A percentile compares a stretch with the other conserved stretches of the same genome.
Evolutionary conservation across 2,888 invertebrate genomes (phyloP).

Genomic region (Synergus gifuensis): DNA sequence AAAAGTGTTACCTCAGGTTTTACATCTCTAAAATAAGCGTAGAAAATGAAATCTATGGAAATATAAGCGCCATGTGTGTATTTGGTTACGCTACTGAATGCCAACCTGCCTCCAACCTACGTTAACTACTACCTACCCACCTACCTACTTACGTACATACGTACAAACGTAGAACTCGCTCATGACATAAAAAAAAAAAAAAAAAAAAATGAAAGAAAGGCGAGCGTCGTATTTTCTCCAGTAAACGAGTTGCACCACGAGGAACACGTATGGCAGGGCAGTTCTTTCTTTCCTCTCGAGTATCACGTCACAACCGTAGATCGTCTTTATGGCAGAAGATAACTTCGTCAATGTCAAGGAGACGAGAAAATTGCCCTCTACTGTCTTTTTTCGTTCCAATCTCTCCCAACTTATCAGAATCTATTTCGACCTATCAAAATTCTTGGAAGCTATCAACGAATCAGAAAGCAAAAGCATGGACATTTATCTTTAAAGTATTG

Average conservation of each 20-base stretch:
- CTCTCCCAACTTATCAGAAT: constrained; percentile 26
- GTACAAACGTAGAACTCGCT: constrained; percentile 24
- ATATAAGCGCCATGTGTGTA: constrained; percentile 9
- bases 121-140: constrained; percentile 49
- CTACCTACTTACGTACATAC: constrained; percentile 46
- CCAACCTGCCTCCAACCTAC: constrained; percentile 49
- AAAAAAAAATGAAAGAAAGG: constrained; percentile 44
- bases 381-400: constrained; percentile 24
- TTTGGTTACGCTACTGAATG: constrained; percentile 16
- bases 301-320: constrained; percentile 54
- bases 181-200: constrained; percentile 28
- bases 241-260: constrained; percentile 49
- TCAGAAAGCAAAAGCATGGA: not conserved
- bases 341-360: constrained; percentile 46
- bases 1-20: too few relatives aligned
- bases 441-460: constrained; percentile 19
- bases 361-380: constrained; percentile 38
- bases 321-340: constrained; percentile 55
- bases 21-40: not conserved
- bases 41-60: not conserved
- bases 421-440: constrained; percentile 2
- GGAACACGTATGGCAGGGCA: constrained; percentile 46
- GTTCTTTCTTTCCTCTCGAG: constrained; percentile 51
- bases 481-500: not conserved
- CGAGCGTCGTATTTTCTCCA: constrained; percentile 49